Conservation (phyloP, 2,113 vertebrate species). For the Syngnathoides biaculeatus region DNA sequence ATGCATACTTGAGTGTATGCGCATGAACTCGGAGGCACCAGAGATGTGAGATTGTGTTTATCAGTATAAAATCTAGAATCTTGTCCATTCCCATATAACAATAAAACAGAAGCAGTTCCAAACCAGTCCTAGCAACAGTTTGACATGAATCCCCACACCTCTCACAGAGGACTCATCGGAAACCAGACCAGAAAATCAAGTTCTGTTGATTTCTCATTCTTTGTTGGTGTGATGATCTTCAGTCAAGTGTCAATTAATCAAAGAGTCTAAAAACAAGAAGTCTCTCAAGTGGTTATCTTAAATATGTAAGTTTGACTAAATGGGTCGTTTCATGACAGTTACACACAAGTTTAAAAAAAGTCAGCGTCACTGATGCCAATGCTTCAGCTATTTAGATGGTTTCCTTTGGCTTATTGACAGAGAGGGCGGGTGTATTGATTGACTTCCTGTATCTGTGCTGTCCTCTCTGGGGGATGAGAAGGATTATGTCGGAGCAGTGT, state of each 20-base stretch:
- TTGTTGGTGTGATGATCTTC: neutral
- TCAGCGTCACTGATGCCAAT: conserved; percentile 26
- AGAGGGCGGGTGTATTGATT: conserved; percentile 49
- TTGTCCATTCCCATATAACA: conserved; percentile 9
- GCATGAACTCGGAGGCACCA: neutral
- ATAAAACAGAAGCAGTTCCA: conserved; percentile 25
- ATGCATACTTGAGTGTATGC: conserved; percentile 9
- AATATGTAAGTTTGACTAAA: conserved; percentile 19
- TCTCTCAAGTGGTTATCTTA: conserved; percentile 37
- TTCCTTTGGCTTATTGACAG: conserved; percentile 28
- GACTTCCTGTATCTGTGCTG: conserved; percentile 23
- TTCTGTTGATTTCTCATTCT: neutral
- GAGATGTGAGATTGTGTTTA: neutral
- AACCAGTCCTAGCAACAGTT: conserved; percentile 18
- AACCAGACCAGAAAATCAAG: neutral
- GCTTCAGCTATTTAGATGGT: conserved; percentile 5
- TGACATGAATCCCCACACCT: conserved; percentile 32
- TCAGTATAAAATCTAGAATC: conserved; percentile 5
- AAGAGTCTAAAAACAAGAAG: no score
- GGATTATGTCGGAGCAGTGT: conserved; percentile 51
- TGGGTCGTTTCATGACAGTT: conserved; percentile 24
- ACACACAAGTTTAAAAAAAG: conserved; percentile 36
- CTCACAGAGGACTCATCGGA: neutral
- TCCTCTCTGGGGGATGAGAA: conserved; percentile 24
- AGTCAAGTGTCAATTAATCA: neutral